Evolutionary conservation across 2,113 vertebrate species (phyloP).

Genomic region (Herpailurus yagouaroundi): DNA sequence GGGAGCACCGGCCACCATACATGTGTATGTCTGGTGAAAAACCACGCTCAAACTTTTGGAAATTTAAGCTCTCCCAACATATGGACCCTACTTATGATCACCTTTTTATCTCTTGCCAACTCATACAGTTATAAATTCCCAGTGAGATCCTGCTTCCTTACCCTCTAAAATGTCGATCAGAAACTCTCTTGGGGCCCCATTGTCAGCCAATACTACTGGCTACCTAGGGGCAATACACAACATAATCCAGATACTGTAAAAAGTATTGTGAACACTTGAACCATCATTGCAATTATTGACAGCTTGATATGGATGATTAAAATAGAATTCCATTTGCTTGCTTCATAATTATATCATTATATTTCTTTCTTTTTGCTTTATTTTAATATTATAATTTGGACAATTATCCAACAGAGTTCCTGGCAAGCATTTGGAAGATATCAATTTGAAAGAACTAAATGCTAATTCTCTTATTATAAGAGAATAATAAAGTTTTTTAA

Average conservation of each 20-base stretch:
- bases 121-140: neutral
- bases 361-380: slow-evolving; percentile 58
- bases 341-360: slow-evolving; percentile 45
- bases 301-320: slow-evolving; percentile 57
- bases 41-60: neutral
- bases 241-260: slow-evolving; percentile 54
- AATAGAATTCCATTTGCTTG: slow-evolving; percentile 46
- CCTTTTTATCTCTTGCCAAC: neutral
- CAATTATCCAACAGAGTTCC: slow-evolving; percentile 35
- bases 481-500: slow-evolving; percentile 74
- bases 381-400: slow-evolving; percentile 69
- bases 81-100: fast-evolving
- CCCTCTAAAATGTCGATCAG: fast-evolving
- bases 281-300: slow-evolving; percentile 59
- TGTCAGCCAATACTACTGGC: neutral
- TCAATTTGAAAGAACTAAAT: slow-evolving; percentile 76
- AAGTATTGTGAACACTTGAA: slow-evolving; percentile 36
- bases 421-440: slow-evolving; percentile 75
- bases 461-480: slow-evolving; percentile 77
- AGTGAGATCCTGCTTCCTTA: neutral
- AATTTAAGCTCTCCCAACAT: neutral
- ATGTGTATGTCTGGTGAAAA: neutral
- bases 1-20: neutral
- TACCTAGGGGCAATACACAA: slow-evolving; percentile 13
- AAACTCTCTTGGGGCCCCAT: neutral